Evolutionary conservation across 37 sponge, comb jelly and placozoan genomes (phyloP).

Genomic region (Lycopodina hypogea): DNA sequence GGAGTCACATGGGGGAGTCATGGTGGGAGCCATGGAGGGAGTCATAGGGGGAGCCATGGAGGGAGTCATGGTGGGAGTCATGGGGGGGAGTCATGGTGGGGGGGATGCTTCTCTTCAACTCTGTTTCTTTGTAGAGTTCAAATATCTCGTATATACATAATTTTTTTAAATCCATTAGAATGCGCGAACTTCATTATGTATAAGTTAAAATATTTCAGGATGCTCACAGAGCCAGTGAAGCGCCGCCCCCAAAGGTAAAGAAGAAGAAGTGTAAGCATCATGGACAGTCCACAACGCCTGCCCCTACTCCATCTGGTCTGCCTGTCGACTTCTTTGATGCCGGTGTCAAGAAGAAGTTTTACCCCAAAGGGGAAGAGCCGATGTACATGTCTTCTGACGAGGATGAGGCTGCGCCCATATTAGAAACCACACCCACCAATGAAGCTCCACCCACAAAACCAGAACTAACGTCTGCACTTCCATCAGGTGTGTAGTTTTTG

Average conservation of each 20-base stretch:
- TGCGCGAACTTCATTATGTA: no score
- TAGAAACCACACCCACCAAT: background rate
- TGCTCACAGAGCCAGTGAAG: background rate
- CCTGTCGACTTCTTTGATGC: constrained; percentile 70
- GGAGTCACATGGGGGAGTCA: no score
- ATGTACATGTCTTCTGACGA: background rate
- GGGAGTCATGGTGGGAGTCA: no score
- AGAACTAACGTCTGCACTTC: background rate
- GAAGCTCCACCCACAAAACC: no score
- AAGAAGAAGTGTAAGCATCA: constrained; percentile 7
- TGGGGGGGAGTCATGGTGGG: no score
- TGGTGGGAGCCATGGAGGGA: no score
- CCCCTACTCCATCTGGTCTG: constrained; percentile 4
- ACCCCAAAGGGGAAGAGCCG: constrained; percentile 1
- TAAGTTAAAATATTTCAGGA: background rate
- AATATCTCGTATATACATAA: no score
- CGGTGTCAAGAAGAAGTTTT: constrained; percentile 12
- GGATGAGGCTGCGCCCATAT: background rate
- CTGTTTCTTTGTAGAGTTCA: no score
- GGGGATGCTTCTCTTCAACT: no score
- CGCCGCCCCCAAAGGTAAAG: background rate
- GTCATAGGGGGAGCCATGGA: no score
- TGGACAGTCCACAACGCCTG: background rate
- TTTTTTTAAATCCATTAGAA: no score
- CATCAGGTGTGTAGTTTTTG: constrained; percentile 1